A percentile compares a stretch with the other conserved stretches of the same genome.
Conservation (phyloP, 1,140 invertebrate species). For the Drosophila pseudoobscura region DNA sequence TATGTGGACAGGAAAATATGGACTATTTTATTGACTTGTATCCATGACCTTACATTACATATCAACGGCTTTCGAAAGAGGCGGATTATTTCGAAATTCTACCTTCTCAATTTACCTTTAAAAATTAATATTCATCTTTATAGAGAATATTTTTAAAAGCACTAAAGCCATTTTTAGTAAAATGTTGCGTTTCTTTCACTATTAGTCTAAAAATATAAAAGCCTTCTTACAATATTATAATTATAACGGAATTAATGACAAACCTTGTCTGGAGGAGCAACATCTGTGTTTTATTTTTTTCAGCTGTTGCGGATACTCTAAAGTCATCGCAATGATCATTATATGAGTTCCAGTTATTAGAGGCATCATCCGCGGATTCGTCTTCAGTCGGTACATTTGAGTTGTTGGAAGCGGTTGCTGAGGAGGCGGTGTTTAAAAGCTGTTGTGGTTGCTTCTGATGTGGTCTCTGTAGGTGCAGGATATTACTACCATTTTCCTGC, state of each 20-base stretch:
- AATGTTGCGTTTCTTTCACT: too few relatives aligned
- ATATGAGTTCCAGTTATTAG: slow-evolving; percentile 63
- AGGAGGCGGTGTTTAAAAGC: slow-evolving; percentile 19
- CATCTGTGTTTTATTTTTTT: slow-evolving; percentile 35
- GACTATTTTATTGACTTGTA: too few relatives aligned
- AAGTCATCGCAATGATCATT: slow-evolving; percentile 61
- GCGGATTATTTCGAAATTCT: too few relatives aligned
- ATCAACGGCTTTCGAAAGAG: too few relatives aligned
- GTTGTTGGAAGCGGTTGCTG: slow-evolving; percentile 42
- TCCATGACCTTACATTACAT: too few relatives aligned
- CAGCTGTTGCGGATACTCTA: slow-evolving; percentile 5
- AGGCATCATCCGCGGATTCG: slow-evolving; percentile 65
- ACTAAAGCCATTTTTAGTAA: too few relatives aligned
- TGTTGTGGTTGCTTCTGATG: slow-evolving; percentile 29
- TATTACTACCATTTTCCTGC: slow-evolving; percentile 55
- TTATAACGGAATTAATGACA: background rate
- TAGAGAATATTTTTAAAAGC: too few relatives aligned
- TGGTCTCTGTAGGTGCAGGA: slow-evolving; percentile 41
- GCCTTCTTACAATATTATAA: too few relatives aligned
- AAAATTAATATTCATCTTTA: too few relatives aligned
- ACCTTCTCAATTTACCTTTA: too few relatives aligned
- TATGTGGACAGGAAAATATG: too few relatives aligned
- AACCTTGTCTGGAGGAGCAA: slow-evolving; percentile 40
- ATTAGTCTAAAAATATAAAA: too few relatives aligned
- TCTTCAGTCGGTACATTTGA: slow-evolving; percentile 68